These are phyloP conservation scores for Oryctes rhinoceros DNA, from an alignment of 1,140 invertebrate genomes.

Conservation along the genomic window DNA sequence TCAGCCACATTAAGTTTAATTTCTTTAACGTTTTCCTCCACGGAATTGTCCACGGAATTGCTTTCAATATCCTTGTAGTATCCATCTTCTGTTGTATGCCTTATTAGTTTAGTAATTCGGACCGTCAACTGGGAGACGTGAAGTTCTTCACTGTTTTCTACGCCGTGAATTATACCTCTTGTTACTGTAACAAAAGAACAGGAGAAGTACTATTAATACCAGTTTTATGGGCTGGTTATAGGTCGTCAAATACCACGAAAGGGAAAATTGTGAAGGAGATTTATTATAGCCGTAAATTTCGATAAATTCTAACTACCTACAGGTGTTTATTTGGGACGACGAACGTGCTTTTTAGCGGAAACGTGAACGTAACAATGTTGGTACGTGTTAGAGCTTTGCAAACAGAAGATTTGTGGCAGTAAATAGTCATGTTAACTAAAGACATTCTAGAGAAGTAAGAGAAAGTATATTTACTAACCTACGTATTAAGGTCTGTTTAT, in stretches of 20 bases:
- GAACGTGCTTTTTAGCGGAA: slow-evolving; percentile 17
- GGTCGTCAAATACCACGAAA: slow-evolving; percentile 26
- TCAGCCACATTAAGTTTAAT: slow-evolving; percentile 67
- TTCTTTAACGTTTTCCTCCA: slow-evolving; percentile 58
- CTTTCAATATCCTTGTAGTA: slow-evolving; percentile 56
- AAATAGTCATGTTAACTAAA: no score
- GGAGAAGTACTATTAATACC: slow-evolving; percentile 35
- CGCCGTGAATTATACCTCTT: slow-evolving; percentile 72
- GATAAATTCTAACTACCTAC: slow-evolving; percentile 36
- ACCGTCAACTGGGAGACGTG: slow-evolving; percentile 73
- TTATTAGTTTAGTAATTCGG: slow-evolving; percentile 72
- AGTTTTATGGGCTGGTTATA: slow-evolving; percentile 21
- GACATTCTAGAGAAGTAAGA: no score
- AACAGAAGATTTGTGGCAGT: slow-evolving; percentile 6
- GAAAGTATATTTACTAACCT: no score
- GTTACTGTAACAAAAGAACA: slow-evolving; percentile 65
- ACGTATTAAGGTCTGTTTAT: no score
- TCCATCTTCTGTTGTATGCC: slow-evolving; percentile 63
- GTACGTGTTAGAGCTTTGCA: slow-evolving; percentile 7
- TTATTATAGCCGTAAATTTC: slow-evolving; percentile 33
- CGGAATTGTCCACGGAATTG: slow-evolving; percentile 53
- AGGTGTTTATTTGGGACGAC: slow-evolving; percentile 29
- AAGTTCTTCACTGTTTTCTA: slow-evolving; percentile 69
- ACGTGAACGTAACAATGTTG: slow-evolving; percentile 22
- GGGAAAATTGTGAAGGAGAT: slow-evolving; percentile 6